A percentile compares a stretch with the other conserved stretches of the same genome.
These are phyloP conservation scores for Pandemis corylana DNA, from an alignment of 2,888 invertebrate species.

Conservation along the genomic window DNA sequence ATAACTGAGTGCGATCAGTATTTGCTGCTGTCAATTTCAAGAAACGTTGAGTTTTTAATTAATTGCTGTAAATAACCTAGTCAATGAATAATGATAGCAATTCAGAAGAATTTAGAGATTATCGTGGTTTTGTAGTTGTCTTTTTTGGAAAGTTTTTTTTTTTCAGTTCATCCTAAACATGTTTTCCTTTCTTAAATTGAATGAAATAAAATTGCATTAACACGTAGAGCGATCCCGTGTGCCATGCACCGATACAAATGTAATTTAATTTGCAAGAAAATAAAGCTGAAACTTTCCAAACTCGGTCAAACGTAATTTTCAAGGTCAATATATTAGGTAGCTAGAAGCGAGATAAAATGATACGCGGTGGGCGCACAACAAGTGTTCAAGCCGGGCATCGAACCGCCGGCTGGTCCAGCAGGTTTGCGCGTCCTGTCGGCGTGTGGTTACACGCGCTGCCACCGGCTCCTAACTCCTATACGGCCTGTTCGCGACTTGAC, in stretches of 20 bases:
- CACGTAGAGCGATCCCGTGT: background rate
- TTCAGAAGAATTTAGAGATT: too few species aligned
- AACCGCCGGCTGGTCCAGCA: constrained; percentile 41
- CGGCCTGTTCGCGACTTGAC: constrained; percentile 3
- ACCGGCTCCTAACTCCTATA: constrained; percentile 12
- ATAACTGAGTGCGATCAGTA: background rate
- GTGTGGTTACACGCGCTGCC: background rate
- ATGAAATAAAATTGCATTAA: background rate
- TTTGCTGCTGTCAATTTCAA: background rate
- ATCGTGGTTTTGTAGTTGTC: too few species aligned
- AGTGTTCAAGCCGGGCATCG: constrained; percentile 42
- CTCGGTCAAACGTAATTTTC: constrained; percentile 36
- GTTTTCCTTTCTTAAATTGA: background rate
- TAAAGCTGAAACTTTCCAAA: constrained; percentile 15
- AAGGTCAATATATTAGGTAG: constrained; percentile 32
- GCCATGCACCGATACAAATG: too few species aligned
- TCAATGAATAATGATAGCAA: too few species aligned
- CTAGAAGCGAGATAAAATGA: constrained; percentile 29
- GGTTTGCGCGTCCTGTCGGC: constrained; percentile 39
- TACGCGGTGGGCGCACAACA: constrained; percentile 32
- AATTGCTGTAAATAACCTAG: too few species aligned
- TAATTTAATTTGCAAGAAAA: constrained; percentile 8
- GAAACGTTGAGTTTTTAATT: background rate
- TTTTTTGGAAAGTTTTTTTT: too few species aligned
- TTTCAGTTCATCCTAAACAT: background rate